Conservation (phyloP, 30 jellyfish, hydroid and myxozoan genomes). For the Hydractinia symbiolongicarpus region DNA sequence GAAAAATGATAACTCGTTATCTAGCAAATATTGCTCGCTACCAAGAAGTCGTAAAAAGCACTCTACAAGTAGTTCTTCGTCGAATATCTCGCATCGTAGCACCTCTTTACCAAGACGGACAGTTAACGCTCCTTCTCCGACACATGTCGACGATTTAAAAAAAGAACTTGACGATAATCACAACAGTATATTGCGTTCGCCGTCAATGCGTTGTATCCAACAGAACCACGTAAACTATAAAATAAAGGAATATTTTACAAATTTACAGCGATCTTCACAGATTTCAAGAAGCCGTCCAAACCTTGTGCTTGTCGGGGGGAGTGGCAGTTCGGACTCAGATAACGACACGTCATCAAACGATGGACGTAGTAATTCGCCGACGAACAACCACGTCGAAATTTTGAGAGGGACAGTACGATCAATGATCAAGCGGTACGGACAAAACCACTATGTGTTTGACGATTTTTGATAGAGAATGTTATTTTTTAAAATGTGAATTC, state of each 20-base stretch:
- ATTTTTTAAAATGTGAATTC: background rate
- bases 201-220: slow-evolving; percentile 31
- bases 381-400: slow-evolving; percentile 18
- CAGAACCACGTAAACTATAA: slow-evolving; percentile 32
- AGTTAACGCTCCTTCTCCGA: background rate
- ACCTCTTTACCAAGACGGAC: slow-evolving; percentile 37
- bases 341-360: slow-evolving; percentile 32
- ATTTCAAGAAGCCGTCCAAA: slow-evolving; percentile 34
- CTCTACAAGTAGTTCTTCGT: background rate
- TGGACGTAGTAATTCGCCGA: slow-evolving; percentile 19
- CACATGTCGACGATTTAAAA: background rate
- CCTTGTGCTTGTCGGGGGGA: slow-evolving; percentile 28
- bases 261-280: slow-evolving; percentile 22
- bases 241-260: slow-evolving; percentile 23
- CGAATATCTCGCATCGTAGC: slow-evolving; percentile 28
- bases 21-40: slow-evolving; percentile 2
- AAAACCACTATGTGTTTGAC: slow-evolving; percentile 33
- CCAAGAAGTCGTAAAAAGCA: slow-evolving; percentile 9
- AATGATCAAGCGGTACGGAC: slow-evolving; percentile 32
- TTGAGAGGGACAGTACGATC: slow-evolving; percentile 28
- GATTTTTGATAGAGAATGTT: background rate
- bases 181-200: slow-evolving; percentile 18
- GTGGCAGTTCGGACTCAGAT: slow-evolving; percentile 19
- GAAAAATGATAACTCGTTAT: background rate
- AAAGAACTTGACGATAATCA: slow-evolving; percentile 14